Percentiles rank a stretch among this genome's conserved stretches.
phyloP scores from a whole-genome alignment of 2,888 invertebrate genomes.

The Ophioninae sp. region DNA sequence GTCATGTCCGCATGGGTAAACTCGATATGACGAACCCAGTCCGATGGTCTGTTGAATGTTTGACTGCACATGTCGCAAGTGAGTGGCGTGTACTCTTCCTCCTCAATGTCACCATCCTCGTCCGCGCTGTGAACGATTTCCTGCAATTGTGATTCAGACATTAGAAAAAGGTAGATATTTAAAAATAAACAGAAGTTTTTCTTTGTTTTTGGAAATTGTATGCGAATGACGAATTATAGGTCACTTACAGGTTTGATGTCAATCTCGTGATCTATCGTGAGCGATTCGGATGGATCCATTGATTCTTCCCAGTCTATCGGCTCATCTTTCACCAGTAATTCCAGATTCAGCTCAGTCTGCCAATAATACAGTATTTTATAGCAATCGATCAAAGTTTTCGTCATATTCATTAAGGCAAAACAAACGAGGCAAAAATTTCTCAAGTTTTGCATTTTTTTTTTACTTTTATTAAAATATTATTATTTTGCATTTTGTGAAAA shows the following conservation, averaged over 20 bases:
- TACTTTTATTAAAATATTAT: too few relatives aligned
- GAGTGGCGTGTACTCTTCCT: constrained; percentile 87
- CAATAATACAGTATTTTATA: constrained; percentile 44
- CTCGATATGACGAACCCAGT: constrained; percentile 92
- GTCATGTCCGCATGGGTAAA: constrained; percentile 87
- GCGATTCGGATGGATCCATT: constrained; percentile 86
- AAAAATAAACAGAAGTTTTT: constrained; percentile 11
- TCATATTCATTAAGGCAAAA: too few relatives aligned
- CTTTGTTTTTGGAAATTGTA: not conserved
- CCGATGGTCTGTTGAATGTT: constrained; percentile 90
- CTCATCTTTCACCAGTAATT: constrained; percentile 83
- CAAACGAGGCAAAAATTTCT: not conserved
- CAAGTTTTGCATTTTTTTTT: not conserved
- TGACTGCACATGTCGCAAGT: constrained; percentile 92
- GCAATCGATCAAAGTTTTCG: too few relatives aligned
- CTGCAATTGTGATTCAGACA: constrained; percentile 62
- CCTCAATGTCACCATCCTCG: constrained; percentile 82
- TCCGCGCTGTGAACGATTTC: constrained; percentile 81
- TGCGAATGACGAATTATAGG: not conserved
- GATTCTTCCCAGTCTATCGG: constrained; percentile 89
- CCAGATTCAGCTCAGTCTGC: constrained; percentile 77
- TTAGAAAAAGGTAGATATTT: not conserved
- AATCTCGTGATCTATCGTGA: constrained; percentile 86
- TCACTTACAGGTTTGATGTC: constrained; percentile 85
- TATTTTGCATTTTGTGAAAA: too few relatives aligned